A percentile compares a stretch with the other conserved stretches of the same genome.
Evolutionary conservation across 2,113 vertebrate species (phyloP).

Genomic region (Carollia perspicillata): DNA sequence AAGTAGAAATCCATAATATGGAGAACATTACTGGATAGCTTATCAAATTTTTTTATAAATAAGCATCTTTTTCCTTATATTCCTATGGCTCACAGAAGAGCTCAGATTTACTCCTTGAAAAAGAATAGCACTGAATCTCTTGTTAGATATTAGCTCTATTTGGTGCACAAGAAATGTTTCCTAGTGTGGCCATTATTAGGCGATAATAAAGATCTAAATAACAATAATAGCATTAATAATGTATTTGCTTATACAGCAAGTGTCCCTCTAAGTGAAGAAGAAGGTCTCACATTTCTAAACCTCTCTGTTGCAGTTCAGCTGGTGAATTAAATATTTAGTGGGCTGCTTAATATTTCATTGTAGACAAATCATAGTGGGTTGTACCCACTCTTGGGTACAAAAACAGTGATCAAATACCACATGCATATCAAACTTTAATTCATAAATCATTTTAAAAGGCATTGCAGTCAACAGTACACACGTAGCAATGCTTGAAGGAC

Average conservation of each 20-base stretch:
- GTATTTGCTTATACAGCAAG: slow-evolving; percentile 54
- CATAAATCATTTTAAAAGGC: slow-evolving; percentile 58
- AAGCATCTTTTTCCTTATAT: slow-evolving; percentile 24
- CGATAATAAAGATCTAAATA: slow-evolving; percentile 61
- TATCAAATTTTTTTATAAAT: background rate
- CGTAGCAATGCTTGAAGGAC: background rate
- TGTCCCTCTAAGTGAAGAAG: slow-evolving; percentile 61
- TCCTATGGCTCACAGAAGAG: background rate
- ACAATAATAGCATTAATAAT: slow-evolving; percentile 65
- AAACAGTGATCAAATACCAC: slow-evolving; percentile 58
- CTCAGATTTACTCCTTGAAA: slow-evolving; percentile 20
- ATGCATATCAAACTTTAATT: slow-evolving; percentile 36
- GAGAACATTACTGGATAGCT: background rate
- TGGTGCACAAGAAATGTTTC: slow-evolving; percentile 17
- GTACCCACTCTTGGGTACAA: slow-evolving; percentile 58
- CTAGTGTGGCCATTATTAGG: slow-evolving; percentile 12
- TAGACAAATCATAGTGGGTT: slow-evolving; percentile 74
- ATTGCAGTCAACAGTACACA: background rate
- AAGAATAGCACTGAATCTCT: background rate
- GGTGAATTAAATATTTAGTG: slow-evolving; percentile 82
- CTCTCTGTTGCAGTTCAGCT: slow-evolving; percentile 64
- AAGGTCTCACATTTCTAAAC: slow-evolving; percentile 63
- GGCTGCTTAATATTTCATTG: slow-evolving; percentile 81
- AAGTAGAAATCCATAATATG: background rate
- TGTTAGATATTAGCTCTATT: background rate